Percentiles rank a stretch among this genome's conserved stretches.
These are phyloP conservation scores for Zaprionus camerounensis DNA, from an alignment of 1,140 invertebrate genomes.

Conservation along the genomic window DNA sequence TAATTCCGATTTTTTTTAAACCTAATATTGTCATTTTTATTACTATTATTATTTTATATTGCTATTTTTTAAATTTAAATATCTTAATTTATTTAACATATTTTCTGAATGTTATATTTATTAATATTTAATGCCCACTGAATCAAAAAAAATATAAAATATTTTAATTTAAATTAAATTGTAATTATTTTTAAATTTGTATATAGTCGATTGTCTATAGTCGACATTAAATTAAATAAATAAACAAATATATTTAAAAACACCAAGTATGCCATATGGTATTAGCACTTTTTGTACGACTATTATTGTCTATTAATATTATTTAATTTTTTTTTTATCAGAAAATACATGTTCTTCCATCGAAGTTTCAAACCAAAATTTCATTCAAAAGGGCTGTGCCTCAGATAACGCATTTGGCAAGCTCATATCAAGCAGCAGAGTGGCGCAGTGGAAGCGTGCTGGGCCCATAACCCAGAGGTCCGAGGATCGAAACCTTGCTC, in stretches of 20 bases:
- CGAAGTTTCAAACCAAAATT: background rate
- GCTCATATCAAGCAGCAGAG: constrained; percentile 88
- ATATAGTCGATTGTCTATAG: too few species aligned
- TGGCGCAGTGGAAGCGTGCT: constrained; percentile 99
- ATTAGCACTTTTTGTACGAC: too few species aligned
- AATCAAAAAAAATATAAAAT: background rate
- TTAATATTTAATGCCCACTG: background rate
- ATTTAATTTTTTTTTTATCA: background rate
- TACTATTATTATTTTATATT: background rate
- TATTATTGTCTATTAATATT: background rate
- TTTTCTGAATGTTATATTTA: background rate
- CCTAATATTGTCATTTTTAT: background rate
- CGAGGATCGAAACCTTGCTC: constrained; percentile 96
- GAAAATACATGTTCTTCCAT: background rate
- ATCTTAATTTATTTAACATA: background rate
- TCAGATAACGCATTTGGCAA: constrained; percentile 6
- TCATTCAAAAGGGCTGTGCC: background rate
- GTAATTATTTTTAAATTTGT: too few species aligned
- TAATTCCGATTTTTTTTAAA: too few species aligned
- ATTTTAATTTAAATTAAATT: too few species aligned
- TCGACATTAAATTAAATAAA: too few species aligned
- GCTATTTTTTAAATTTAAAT: background rate
- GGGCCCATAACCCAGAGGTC: constrained; percentile 99
- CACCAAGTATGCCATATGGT: too few species aligned
- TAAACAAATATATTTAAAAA: too few species aligned